These are phyloP conservation scores for Silurus glanis DNA, from an alignment of 2,113 vertebrate genomes.

Conservation along the genomic window DNA sequence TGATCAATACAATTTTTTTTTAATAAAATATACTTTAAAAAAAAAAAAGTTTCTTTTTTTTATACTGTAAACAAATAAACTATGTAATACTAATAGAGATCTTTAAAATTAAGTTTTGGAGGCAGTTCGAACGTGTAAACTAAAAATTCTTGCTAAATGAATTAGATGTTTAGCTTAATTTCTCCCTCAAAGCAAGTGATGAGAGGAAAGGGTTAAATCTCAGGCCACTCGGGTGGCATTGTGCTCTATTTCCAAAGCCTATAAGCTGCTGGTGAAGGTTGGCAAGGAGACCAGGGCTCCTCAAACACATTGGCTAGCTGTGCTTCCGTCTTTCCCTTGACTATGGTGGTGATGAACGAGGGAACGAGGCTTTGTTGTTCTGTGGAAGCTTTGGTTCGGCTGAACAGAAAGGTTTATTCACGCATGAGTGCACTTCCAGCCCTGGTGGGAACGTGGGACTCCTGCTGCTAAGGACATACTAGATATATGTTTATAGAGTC, in stretches of 20 bases:
- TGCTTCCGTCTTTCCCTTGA: neutral
- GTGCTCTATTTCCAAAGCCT: neutral
- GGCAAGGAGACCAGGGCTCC: neutral
- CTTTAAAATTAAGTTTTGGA: neutral
- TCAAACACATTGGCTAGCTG: neutral
- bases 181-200: too few species aligned
- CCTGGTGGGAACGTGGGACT: neutral
- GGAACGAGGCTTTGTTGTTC: conserved; percentile 7
- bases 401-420: neutral
- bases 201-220: neutral
- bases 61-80: too few species aligned
- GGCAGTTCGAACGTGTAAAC: too few species aligned
- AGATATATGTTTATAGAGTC: too few species aligned
- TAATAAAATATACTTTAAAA: neutral
- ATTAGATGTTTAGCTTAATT: too few species aligned
- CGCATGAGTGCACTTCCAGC: neutral
- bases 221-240: neutral
- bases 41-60: too few species aligned
- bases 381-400: neutral
- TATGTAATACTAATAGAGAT: too few species aligned
- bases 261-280: neutral
- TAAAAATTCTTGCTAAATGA: too few species aligned
- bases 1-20: too few species aligned
- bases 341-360: neutral
- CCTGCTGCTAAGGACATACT: neutral